phyloP scores from a whole-genome alignment of 2,797 vertebrate genomes.

The Cirrhinus molitorella region DNA sequence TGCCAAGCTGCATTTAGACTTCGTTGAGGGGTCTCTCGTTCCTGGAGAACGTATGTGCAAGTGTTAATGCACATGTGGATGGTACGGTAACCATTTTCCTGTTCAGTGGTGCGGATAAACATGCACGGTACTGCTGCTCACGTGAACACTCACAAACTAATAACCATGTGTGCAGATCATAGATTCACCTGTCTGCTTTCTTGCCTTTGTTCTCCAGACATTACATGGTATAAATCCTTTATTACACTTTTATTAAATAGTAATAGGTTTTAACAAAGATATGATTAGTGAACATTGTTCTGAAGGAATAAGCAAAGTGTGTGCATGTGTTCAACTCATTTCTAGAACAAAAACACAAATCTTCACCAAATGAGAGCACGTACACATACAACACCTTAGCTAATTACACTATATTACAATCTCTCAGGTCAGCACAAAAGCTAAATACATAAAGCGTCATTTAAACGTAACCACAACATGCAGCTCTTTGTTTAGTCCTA shows the following conservation, averaged over 20 bases:
- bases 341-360: neutral
- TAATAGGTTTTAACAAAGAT: neutral
- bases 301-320: neutral
- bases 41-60: conserved; percentile 17
- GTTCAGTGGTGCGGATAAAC: conserved; percentile 55
- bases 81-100: conserved; percentile 56
- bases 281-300: neutral
- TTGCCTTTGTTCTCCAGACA: neutral
- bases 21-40: conserved; percentile 45
- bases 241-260: neutral
- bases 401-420: neutral
- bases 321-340: neutral
- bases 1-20: conserved; percentile 23
- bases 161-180: conserved; percentile 16
- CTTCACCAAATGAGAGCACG: neutral
- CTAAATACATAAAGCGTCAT: neutral
- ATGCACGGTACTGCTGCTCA: conserved; percentile 21
- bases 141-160: conserved; percentile 14
- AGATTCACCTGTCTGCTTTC: neutral
- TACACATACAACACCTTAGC: neutral
- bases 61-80: conserved; percentile 42
- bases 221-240: neutral
- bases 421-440: neutral
- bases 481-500: conserved; percentile 1
- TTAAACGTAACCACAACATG: neutral